Conservation (phyloP, 2,888 invertebrate genomes). For the Dicranocentrus wangi region DNA sequence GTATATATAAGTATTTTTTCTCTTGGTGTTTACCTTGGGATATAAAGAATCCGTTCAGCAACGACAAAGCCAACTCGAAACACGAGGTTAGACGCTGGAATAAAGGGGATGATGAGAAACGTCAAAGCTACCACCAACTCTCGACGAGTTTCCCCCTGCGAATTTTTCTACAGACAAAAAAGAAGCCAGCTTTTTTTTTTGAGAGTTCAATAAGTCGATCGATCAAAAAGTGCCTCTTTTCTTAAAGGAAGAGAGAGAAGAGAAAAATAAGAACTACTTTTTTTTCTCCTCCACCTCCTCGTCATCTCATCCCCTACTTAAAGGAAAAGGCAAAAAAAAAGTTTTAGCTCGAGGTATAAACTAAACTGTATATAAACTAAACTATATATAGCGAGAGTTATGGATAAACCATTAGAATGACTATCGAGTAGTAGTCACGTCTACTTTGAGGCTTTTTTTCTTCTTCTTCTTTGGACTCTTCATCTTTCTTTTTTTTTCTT, state of each 20-base stretch:
- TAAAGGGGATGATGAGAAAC: constrained; percentile 86
- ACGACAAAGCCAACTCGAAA: constrained; percentile 89
- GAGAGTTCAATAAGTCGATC: constrained; percentile 69
- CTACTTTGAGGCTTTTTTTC: constrained; percentile 43
- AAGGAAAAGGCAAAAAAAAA: neutral
- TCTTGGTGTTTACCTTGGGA: constrained; percentile 85
- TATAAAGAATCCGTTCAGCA: constrained; percentile 91
- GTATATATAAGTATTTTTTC: too few relatives aligned
- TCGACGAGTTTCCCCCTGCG: constrained; percentile 68
- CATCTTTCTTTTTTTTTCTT: constrained; percentile 53
- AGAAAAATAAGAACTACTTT: constrained; percentile 23
- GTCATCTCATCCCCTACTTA: neutral
- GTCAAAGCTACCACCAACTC: constrained; percentile 81
- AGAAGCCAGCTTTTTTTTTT: constrained; percentile 61
- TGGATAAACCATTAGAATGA: constrained; percentile 48
- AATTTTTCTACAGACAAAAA: constrained; percentile 39
- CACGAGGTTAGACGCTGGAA: constrained; percentile 88
- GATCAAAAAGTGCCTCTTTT: constrained; percentile 60
- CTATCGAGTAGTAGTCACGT: constrained; percentile 49
- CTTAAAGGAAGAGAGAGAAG: constrained; percentile 26
- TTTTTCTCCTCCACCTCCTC: neutral
- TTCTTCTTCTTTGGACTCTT: constrained; percentile 25
- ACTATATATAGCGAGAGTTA: constrained; percentile 13
- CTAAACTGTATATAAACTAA: constrained; percentile 1
- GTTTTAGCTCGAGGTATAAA: constrained; percentile 14